Percentiles rank a stretch among this genome's conserved stretches.
Evolutionary conservation across 2,797 vertebrate genomes (phyloP).

Genomic region (Iguana delicatissima): DNA sequence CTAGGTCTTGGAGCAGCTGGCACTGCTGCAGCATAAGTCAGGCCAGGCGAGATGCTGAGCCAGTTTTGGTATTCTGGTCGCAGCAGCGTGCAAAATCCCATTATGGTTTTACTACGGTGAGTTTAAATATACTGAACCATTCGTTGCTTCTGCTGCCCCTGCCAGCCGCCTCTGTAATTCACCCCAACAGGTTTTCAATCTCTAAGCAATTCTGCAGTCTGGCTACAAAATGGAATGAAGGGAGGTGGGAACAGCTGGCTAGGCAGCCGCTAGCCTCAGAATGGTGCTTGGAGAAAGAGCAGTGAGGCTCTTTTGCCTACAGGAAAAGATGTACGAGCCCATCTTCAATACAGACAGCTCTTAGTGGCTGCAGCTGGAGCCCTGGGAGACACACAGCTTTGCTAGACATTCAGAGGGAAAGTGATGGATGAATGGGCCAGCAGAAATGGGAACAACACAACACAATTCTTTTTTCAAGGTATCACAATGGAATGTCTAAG

Average conservation of each 20-base stretch:
- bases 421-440: background rate
- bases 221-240: conserved; percentile 17
- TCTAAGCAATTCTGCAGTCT: conserved; percentile 50
- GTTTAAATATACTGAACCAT: conserved; percentile 66
- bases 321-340: background rate
- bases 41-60: conserved; percentile 34
- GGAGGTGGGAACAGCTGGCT: background rate
- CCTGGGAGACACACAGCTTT: background rate
- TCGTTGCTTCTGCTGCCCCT: conserved; percentile 51
- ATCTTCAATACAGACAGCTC: background rate
- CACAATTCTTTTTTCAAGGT: background rate
- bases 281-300: conserved; percentile 3
- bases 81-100: conserved; percentile 68
- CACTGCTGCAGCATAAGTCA: background rate
- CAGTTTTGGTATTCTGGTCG: conserved; percentile 62
- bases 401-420: conserved; percentile 1
- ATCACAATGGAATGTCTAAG: background rate
- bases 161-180: conserved; percentile 65
- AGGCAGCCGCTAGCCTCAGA: background rate
- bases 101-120: conserved; percentile 61
- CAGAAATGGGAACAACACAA: background rate
- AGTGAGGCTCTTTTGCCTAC: background rate
- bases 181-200: conserved; percentile 69
- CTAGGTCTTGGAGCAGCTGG: conserved; percentile 26
- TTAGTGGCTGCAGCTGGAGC: background rate